phyloP scores from a whole-genome alignment of 2,888 invertebrate species.

The Caenorhabditis macrosperma region DNA sequence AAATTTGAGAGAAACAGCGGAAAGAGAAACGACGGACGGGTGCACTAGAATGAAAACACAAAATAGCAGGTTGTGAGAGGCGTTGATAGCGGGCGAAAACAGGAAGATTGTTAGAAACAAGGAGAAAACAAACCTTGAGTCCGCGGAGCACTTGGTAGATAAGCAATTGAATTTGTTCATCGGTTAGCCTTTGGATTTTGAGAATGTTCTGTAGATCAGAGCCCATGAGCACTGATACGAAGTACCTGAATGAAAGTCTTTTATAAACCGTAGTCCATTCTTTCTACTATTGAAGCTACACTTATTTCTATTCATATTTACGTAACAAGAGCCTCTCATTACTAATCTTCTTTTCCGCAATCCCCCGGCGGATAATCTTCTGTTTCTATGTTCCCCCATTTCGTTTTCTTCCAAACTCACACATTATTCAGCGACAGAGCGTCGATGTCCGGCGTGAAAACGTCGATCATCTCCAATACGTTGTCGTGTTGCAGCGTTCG shows the following conservation, averaged over 20 bases:
- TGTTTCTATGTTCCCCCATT: not conserved
- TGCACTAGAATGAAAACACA: not conserved
- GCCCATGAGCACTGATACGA: constrained; percentile 98
- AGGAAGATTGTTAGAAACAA: not conserved
- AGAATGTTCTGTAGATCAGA: constrained; percentile 98
- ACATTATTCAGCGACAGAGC: constrained; percentile 71
- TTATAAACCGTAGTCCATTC: not conserved
- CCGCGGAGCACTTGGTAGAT: constrained; percentile 98
- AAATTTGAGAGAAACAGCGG: constrained; percentile 34
- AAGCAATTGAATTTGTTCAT: constrained; percentile 98
- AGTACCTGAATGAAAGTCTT: constrained; percentile 84
- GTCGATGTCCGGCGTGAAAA: constrained; percentile 75
- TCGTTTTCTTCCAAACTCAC: constrained; percentile 63
- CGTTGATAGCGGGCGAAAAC: not conserved
- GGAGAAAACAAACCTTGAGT: constrained; percentile 84
- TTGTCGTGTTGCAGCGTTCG: constrained; percentile 99
- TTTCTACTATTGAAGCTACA: not conserved
- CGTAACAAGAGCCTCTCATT: not conserved
- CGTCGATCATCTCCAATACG: constrained; percentile 84
- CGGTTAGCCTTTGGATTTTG: constrained; percentile 94
- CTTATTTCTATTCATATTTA: constrained; percentile 19
- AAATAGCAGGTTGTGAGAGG: constrained; percentile 2
- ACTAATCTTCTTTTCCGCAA: constrained; percentile 19
- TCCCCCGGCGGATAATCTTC: constrained; percentile 34
- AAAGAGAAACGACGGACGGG: not conserved